Evolutionary conservation across 2,113 vertebrate species (phyloP).

Genomic region (Neogale vison): DNA sequence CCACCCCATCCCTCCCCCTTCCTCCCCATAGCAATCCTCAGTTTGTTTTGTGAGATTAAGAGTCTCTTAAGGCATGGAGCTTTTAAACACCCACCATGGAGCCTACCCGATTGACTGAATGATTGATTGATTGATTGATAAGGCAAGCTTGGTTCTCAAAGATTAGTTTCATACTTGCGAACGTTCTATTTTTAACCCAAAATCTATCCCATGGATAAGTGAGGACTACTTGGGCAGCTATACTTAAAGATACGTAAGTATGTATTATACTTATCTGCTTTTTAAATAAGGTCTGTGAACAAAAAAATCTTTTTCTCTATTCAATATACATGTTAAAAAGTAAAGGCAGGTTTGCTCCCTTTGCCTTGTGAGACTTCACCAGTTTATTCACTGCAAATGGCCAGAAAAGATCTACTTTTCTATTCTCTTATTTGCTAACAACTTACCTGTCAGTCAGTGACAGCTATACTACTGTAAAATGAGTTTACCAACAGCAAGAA

Average conservation of each 20-base stretch:
- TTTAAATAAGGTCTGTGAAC: neutral
- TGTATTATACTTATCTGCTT: neutral
- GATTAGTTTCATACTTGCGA: neutral
- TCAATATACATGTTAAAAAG: neutral
- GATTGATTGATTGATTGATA: neutral
- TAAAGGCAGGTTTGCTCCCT: neutral
- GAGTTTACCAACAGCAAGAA: conserved; percentile 14
- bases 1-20: no score
- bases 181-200: neutral
- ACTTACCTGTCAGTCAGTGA: neutral
- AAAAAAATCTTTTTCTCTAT: neutral
- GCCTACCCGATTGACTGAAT: neutral
- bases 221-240: neutral
- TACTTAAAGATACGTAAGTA: neutral
- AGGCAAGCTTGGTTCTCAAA: neutral
- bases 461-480: neutral
- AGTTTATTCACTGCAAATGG: neutral
- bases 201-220: no score
- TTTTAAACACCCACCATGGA: no score
- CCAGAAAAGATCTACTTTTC: neutral
- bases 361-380: neutral
- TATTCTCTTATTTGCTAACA: neutral
- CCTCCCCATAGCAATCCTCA: no score
- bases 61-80: no score
- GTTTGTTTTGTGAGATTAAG: no score